Evolutionary conservation across 2,888 invertebrate genomes (phyloP).

Genomic region (Dicyrtomina minuta): DNA sequence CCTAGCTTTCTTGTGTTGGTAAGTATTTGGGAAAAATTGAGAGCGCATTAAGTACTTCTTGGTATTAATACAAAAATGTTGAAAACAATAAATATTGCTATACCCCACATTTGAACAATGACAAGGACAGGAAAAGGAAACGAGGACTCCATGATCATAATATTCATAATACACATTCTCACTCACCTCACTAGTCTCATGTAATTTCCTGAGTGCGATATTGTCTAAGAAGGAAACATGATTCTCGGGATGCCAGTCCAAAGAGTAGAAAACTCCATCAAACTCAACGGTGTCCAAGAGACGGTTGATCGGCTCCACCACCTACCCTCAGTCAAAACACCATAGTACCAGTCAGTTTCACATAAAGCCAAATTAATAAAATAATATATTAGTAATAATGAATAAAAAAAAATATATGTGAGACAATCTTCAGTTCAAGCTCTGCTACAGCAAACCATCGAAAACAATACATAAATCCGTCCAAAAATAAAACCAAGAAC

Average conservation of each 20-base stretch:
- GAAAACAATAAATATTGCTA: background rate
- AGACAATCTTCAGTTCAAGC: no score
- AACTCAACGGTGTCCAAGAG: conserved; percentile 78
- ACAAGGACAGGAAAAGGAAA: no score
- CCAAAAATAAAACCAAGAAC: no score
- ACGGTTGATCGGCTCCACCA: conserved; percentile 86
- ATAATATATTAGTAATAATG: no score
- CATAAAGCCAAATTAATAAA: no score
- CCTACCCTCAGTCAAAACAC: conserved; percentile 59
- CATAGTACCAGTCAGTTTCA: no score
- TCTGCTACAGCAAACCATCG: no score
- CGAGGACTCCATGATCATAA: no score
- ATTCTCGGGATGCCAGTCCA: conserved; percentile 96
- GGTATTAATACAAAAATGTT: conserved; percentile 15
- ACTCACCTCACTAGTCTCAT: conserved; percentile 70
- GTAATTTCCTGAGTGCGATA: conserved; percentile 72
- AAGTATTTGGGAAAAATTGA: no score
- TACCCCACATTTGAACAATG: background rate
- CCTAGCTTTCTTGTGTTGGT: no score
- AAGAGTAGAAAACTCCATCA: conserved; percentile 73
- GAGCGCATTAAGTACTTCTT: conserved; percentile 7
- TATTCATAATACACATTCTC: background rate
- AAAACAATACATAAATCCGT: no score
- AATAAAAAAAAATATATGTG: no score
- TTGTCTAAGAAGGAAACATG: conserved; percentile 97